Conservation (phyloP, 2,888 invertebrate genomes). For the Morpho helenor region DNA sequence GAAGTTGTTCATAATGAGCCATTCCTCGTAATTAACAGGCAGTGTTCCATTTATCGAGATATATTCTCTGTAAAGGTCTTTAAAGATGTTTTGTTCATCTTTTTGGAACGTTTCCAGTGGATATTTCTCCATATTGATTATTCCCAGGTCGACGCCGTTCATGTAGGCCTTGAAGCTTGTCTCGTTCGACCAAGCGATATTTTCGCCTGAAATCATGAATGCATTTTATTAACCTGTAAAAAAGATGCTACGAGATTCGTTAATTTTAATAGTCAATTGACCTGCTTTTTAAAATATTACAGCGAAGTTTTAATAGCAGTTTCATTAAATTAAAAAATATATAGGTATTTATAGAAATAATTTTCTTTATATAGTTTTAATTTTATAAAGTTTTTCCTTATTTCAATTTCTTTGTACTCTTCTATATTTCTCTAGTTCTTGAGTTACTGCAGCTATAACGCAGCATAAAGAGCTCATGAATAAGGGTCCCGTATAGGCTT, state of each 20-base stretch:
- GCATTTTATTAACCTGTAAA: constrained; percentile 11
- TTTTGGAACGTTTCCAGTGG: constrained; percentile 43
- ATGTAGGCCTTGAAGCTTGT: constrained; percentile 39
- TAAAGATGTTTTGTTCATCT: constrained; percentile 50
- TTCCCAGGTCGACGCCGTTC: constrained; percentile 46
- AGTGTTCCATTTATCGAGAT: constrained; percentile 37
- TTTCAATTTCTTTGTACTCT: too few species aligned
- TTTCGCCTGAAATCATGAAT: constrained; percentile 34
- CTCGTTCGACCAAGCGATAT: constrained; percentile 34
- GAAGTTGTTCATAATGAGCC: constrained; percentile 57
- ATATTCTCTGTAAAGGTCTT: constrained; percentile 43
- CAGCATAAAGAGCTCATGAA: too few species aligned
- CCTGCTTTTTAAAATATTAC: constrained; percentile 9
- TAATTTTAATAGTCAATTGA: constrained; percentile 14
- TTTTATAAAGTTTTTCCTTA: too few species aligned
- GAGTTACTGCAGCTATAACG: too few species aligned
- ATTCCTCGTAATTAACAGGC: constrained; percentile 50
- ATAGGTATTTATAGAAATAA: too few species aligned
- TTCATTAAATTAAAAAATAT: too few species aligned
- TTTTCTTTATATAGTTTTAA: too few species aligned
- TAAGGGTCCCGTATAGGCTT: too few species aligned
- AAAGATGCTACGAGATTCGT: constrained; percentile 5
- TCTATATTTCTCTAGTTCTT: too few species aligned
- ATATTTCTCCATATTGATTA: constrained; percentile 59
- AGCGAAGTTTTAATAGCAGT: background rate